These are phyloP conservation scores for Oreochromis spilurus DNA, from an alignment of 2,113 vertebrate species.

Conservation along the genomic window DNA sequence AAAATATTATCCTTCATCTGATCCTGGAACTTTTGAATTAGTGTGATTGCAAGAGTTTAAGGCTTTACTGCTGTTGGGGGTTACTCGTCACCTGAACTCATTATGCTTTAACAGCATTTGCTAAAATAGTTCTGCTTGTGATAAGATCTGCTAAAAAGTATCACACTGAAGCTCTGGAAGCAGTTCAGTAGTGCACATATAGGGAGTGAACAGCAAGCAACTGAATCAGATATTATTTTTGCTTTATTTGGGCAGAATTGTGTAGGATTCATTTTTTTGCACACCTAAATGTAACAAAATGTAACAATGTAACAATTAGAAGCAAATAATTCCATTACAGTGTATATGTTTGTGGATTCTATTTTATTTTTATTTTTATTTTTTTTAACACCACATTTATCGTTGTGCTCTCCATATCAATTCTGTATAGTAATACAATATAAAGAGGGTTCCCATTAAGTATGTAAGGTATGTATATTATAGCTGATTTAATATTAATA, in stretches of 20 bases:
- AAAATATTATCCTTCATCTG: constrained; percentile 23
- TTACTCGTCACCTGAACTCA: neutral
- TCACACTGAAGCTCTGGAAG: neutral
- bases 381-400: neutral
- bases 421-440: neutral
- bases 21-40: constrained; percentile 47
- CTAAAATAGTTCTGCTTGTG: neutral
- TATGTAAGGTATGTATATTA: constrained; percentile 55
- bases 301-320: neutral
- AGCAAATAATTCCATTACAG: neutral
- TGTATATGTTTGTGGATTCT: neutral
- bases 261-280: neutral
- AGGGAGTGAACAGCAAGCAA: neutral
- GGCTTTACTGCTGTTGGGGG: neutral
- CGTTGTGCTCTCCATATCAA: neutral
- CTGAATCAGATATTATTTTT: neutral
- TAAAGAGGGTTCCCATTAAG: constrained; percentile 14
- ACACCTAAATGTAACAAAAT: neutral
- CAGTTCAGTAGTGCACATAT: neutral
- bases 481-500: constrained; percentile 64
- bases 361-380: neutral
- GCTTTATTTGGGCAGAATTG: neutral
- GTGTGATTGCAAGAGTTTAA: constrained; percentile 22
- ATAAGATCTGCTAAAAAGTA: neutral
- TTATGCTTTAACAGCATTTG: neutral